These are phyloP conservation scores for Synanthedon tipuliformis DNA, from an alignment of 2,888 invertebrate species.

Conservation along the genomic window DNA sequence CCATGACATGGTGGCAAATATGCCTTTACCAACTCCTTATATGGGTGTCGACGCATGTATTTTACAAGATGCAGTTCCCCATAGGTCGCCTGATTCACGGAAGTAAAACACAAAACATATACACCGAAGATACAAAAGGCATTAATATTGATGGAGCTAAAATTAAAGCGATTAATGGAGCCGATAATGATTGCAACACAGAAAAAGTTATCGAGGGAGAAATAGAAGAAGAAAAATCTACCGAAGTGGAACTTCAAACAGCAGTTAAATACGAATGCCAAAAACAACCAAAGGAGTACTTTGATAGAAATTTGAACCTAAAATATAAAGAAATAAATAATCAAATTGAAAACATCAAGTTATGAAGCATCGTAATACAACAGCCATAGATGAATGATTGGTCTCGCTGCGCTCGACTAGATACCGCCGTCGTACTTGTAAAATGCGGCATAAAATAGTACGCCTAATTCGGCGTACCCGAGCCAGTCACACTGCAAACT, in stretches of 20 bases:
- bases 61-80: slow-evolving; percentile 49
- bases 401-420: no score
- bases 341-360: slow-evolving; percentile 36
- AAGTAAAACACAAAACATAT: slow-evolving; percentile 6
- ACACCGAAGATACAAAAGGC: slow-evolving; percentile 5
- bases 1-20: slow-evolving; percentile 65
- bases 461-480: no score
- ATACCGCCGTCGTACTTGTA: no score
- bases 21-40: slow-evolving; percentile 44
- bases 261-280: no score
- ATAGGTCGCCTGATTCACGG: slow-evolving; percentile 47
- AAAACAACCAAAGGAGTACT: not conserved
- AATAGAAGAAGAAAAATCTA: no score
- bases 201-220: not conserved
- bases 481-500: no score
- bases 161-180: not conserved
- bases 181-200: not conserved
- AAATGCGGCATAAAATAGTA: no score
- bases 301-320: slow-evolving; percentile 23
- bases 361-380: slow-evolving; percentile 24
- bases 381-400: no score
- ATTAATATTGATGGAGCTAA: slow-evolving; percentile 2
- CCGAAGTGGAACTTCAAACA: no score
- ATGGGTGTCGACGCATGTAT: slow-evolving; percentile 37
- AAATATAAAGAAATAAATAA: slow-evolving; percentile 25